These are phyloP conservation scores for Oscheius sp. DNA, from an alignment of 2,888 invertebrate species.

Conservation along the genomic window DNA sequence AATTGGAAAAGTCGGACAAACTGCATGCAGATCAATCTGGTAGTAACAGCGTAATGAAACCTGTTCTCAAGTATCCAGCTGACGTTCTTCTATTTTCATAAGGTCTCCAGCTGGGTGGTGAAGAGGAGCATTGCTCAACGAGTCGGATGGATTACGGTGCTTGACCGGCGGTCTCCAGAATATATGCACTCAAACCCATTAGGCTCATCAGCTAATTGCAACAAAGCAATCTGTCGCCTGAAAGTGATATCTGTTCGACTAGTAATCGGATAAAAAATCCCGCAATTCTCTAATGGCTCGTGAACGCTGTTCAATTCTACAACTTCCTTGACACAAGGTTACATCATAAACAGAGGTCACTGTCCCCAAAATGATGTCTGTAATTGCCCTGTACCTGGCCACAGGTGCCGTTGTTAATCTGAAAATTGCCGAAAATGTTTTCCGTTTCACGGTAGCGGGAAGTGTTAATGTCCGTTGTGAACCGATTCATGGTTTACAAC, in stretches of 20 bases:
- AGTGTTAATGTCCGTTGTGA: slow-evolving; percentile 22
- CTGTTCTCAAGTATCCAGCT: too few species aligned
- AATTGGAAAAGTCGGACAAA: too few species aligned
- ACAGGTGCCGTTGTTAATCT: slow-evolving; percentile 19
- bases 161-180: slow-evolving; percentile 23
- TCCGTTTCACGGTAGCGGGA: background rate
- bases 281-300: background rate
- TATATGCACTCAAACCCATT: slow-evolving; percentile 26
- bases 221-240: slow-evolving; percentile 27
- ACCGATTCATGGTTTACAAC: slow-evolving; percentile 20
- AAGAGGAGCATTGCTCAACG: slow-evolving; percentile 25
- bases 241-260: slow-evolving; percentile 18
- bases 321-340: too few species aligned
- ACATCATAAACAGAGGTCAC: background rate
- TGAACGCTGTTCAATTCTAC: too few species aligned
- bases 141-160: slow-evolving; percentile 27
- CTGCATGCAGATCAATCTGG: too few species aligned
- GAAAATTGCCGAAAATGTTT: too few species aligned
- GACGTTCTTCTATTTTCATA: slow-evolving; percentile 5
- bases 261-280: background rate
- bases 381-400: slow-evolving; percentile 7
- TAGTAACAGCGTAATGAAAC: too few species aligned
- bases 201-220: slow-evolving; percentile 27
- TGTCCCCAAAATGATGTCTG: background rate
- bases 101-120: slow-evolving; percentile 15